Base-by-base conservation (phyloP, 2,888 invertebrate species). In the Unio delphinus region DNA sequence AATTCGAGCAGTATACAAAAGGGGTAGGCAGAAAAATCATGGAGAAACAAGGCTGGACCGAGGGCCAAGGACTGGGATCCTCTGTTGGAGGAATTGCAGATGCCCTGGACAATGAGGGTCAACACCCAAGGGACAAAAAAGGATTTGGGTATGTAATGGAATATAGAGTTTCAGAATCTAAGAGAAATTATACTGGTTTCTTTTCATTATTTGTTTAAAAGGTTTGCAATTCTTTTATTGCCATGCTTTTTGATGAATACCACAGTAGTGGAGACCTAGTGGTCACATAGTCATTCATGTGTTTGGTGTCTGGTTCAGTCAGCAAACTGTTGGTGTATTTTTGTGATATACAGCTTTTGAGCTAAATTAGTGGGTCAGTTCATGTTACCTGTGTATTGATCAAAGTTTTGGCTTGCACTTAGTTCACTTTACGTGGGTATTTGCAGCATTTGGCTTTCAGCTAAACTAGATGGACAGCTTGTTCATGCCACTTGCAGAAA, bases 31-130 rank as follows among this genome's bases (percentile, higher is more conserved):
- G 91, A 23, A 89, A 87, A 70, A 79, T 92, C 45, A 73, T 92
- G 85, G 90, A 90, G 80, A 84, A 86, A 34, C 90, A 90, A 65
- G 92, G 92, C 5, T 92, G 92, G 92, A 86, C 80, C 62, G 91
- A 91, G 45, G 92, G 92, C 4, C 75, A 86, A 65, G 91, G 92
- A 15, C 84, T 92, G 23, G 92, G 92, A 2, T 84, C 80, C 58
- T 78, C 83, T 57, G 72, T 82, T 6, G 77, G 79, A 56, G 92
- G 91, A 54, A 88, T 89, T 66, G 69, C 83, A 45, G 83, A 89
- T 67, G 85, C 86, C 34, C 74, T 90, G 23, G 84, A 85, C 28
- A 86, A 82, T 70, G 88, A 89, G 55, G 90, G 89, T 3, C 88
- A 90, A 68, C 68, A 76, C 30, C 83, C 87, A 15, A 77, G 65